Conservation (phyloP, 2,888 invertebrate species). For the Drosophila koepferae region DNA sequence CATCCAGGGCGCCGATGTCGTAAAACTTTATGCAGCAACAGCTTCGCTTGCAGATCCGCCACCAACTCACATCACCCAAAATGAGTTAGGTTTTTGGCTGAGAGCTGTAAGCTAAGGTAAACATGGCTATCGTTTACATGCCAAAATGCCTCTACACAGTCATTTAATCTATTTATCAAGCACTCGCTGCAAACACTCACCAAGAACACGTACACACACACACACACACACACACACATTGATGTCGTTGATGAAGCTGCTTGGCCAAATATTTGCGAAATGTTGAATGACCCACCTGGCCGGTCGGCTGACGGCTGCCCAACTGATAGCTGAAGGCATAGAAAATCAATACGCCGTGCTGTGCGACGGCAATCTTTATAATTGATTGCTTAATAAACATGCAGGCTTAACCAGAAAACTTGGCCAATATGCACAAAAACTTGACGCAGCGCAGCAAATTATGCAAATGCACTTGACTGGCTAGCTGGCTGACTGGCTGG, state of each 20-base stretch:
- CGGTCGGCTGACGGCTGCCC: neutral
- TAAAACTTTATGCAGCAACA: constrained; percentile 65
- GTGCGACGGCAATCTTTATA: constrained; percentile 44
- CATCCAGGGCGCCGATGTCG: constrained; percentile 56
- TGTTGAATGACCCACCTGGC: constrained; percentile 33
- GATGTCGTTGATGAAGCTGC: constrained; percentile 23
- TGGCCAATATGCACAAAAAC: constrained; percentile 64
- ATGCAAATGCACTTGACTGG: constrained; percentile 72
- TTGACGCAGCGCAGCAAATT: constrained; percentile 64
- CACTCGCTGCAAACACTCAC: constrained; percentile 61
- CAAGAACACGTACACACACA: constrained; percentile 28
- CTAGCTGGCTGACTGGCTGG: constrained; percentile 2
- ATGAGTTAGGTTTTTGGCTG: constrained; percentile 3
- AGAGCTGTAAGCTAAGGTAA: constrained; percentile 49
- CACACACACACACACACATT: constrained; percentile 16
- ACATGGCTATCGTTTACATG: constrained; percentile 61
- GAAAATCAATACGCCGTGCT: constrained; percentile 53
- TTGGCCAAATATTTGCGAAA: constrained; percentile 53
- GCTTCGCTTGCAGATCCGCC: constrained; percentile 22
- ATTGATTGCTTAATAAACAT: constrained; percentile 76
- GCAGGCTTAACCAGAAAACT: constrained; percentile 57
- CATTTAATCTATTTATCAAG: constrained; percentile 72
- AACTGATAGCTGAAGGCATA: constrained; percentile 15
- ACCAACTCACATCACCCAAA: neutral
- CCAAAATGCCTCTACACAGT: constrained; percentile 44